Conservation (phyloP, 2,888 invertebrate species). For the Machimus rusticus region DNA sequence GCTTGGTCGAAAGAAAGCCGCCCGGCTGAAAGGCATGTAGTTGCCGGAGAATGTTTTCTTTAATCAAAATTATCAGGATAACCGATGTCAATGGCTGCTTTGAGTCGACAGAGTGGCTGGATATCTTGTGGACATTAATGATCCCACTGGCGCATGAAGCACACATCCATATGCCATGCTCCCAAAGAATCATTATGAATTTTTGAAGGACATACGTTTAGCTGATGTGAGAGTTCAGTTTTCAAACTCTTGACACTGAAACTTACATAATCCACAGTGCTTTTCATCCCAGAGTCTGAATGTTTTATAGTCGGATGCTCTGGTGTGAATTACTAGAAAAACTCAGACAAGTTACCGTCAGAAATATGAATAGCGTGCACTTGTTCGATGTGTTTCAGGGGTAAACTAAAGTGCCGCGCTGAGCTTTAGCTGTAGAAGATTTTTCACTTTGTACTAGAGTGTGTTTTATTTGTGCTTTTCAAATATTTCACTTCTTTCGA, state of each 20-base stretch:
- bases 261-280: constrained; percentile 11
- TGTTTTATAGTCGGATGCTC: neutral
- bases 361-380: constrained; percentile 14
- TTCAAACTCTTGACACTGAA: neutral
- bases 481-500: neutral
- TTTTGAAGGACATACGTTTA: neutral
- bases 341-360: neutral
- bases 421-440: neutral
- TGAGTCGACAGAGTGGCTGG: neutral
- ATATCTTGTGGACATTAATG: neutral
- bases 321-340: constrained; percentile 11
- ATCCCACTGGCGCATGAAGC: neutral
- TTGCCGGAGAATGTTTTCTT: neutral
- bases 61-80: constrained; percentile 8
- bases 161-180: neutral
- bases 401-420: neutral
- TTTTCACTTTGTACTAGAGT: neutral
- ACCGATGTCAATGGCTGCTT: neutral
- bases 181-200: neutral
- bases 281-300: neutral
- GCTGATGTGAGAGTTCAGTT: neutral
- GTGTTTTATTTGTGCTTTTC: neutral
- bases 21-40: neutral
- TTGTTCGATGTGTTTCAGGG: neutral
- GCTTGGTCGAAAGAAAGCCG: neutral